phyloP scores from a whole-genome alignment of 2,113 vertebrate species.

The Hypanus sabinus region DNA sequence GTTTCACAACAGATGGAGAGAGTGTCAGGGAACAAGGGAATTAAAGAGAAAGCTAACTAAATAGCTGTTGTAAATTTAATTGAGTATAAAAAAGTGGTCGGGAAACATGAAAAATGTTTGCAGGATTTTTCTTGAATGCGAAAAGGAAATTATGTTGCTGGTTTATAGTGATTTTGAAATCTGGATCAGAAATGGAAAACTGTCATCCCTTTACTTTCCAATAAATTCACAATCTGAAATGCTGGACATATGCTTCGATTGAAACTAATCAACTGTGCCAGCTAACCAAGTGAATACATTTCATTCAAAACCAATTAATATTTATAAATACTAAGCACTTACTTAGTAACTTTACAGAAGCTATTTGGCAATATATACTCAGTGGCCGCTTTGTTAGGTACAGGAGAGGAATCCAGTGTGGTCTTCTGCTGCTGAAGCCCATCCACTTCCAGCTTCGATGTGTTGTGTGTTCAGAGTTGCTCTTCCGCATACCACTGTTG shows the following conservation, averaged over 20 bases:
- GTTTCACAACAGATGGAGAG: neutral
- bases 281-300: neutral
- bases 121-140: neutral
- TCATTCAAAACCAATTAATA: neutral
- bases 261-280: neutral
- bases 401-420: too few species aligned
- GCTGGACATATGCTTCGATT: neutral
- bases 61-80: neutral
- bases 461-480: too few species aligned
- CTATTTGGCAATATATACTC: neutral
- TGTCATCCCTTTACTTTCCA: neutral
- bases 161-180: neutral
- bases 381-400: too few species aligned
- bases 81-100: neutral
- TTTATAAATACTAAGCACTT: neutral
- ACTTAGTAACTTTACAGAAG: neutral
- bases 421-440: too few species aligned
- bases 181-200: neutral
- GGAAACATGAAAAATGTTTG: neutral
- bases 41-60: neutral
- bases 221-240: neutral
- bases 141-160: neutral
- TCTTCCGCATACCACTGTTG: too few species aligned
- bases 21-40: neutral
- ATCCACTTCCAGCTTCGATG: too few species aligned